Conservation (phyloP, 2,113 vertebrate genomes). For the Vombatus ursinus region DNA sequence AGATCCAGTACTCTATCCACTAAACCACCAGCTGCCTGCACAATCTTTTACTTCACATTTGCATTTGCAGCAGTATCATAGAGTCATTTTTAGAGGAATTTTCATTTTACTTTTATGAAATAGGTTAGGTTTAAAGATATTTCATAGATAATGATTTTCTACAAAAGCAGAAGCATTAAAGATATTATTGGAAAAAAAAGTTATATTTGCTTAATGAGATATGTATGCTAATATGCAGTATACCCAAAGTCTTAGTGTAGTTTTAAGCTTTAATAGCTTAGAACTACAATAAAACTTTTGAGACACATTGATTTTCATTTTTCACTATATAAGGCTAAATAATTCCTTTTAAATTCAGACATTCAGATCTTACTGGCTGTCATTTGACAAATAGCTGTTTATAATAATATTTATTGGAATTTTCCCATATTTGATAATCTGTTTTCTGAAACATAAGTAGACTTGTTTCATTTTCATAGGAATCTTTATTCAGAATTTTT, state of each 20-base stretch:
- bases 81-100: too few relatives aligned
- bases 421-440: too few relatives aligned
- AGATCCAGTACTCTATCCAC: too few relatives aligned
- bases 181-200: background rate
- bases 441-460: background rate
- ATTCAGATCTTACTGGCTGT: background rate
- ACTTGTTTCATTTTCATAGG: background rate
- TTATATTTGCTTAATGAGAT: too few relatives aligned
- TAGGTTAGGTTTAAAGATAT: too few relatives aligned
- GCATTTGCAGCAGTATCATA: background rate
- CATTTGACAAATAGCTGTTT: background rate
- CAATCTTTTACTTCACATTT: background rate
- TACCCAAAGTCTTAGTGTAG: too few relatives aligned
- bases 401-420: background rate
- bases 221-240: too few relatives aligned
- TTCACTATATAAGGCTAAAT: too few relatives aligned
- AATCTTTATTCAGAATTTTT: background rate
- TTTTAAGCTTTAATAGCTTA: background rate
- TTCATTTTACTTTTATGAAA: too few relatives aligned
- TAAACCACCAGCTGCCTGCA: background rate
- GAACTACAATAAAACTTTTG: background rate
- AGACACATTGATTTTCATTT: background rate
- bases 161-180: background rate
- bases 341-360: too few relatives aligned
- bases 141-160: too few relatives aligned